Percentiles rank a stretch among this genome's conserved stretches.
phyloP scores from a whole-genome alignment of 1,140 invertebrate species.

The Formica exsecta region DNA sequence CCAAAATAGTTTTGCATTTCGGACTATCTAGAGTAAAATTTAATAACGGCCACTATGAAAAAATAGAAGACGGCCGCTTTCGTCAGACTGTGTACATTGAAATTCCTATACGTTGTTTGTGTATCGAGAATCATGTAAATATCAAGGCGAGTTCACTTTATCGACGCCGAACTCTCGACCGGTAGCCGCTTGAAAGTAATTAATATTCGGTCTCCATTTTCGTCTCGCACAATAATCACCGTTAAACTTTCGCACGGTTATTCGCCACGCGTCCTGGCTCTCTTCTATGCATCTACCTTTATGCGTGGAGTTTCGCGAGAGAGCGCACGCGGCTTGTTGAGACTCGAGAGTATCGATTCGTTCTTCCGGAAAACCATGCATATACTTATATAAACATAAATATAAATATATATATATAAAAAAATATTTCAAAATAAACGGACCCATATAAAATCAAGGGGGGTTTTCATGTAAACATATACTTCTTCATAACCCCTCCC shows the following conservation, averaged over 20 bases:
- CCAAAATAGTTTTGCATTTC: conserved; percentile 48
- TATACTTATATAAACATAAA: too few species aligned
- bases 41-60: conserved; percentile 56
- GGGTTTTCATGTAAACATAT: too few species aligned
- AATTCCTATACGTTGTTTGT: conserved; percentile 56
- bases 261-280: background rate
- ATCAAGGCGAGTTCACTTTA: conserved; percentile 46
- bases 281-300: conserved; percentile 2
- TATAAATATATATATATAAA: too few species aligned
- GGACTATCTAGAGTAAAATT: conserved; percentile 59
- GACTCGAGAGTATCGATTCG: conserved; percentile 44
- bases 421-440: too few species aligned
- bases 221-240: conserved; percentile 38
- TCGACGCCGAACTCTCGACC: background rate
- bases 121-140: conserved; percentile 57
- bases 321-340: conserved; percentile 7
- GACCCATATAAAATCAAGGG: too few species aligned
- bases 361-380: conserved; percentile 62
- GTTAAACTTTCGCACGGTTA: conserved; percentile 38
- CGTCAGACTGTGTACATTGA: conserved; percentile 53
- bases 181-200: conserved; percentile 24
- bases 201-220: conserved; percentile 39
- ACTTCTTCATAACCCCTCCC: too few species aligned
- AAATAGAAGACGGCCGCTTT: conserved; percentile 38
- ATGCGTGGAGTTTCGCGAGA: conserved; percentile 11